Evolutionary conservation across 2,113 vertebrate species (phyloP), one percentile per base, ranked within the genome.

Genomic region (Tetrax tetrax): DNA sequence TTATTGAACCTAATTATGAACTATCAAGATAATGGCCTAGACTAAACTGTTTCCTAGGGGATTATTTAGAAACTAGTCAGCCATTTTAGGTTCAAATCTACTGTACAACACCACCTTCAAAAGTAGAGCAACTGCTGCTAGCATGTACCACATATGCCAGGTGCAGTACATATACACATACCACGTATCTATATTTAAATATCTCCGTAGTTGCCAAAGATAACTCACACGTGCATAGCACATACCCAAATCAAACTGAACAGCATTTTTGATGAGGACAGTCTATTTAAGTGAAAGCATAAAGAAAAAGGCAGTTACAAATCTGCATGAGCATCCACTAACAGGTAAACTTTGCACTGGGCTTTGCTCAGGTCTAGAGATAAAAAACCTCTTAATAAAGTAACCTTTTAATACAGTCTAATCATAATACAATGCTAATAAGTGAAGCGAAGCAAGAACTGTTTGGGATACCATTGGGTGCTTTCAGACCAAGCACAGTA

Each of bases 1-100:
- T 98, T 98, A 98, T 98, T 98, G 97, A 98, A 97, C 97, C 98
- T 98, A 98, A 98, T 98, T 98, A 98, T 98, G 97, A 98, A 98
- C 98, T 98, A 98, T 98, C 98, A 98, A 97, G 98, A 98, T 98
- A 98, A 98, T 98, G 97, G 98, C 97, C 97, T 97, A 92, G 96
- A 93, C 97, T 97, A 98, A 98, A 98, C 96, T 97, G 96, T 97
- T 98, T 98, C 98, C 98, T 98, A 89, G 74, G 98, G 97, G 97
- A 98, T 98, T 98, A 97, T 98, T 98, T 97, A 98, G 97, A 97
- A 98, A 97, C 95, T 90, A 95, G 96, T 95, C 95, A 97, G 95
- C 95, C 97, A 95, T 97, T 97, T 97, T 95, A 91, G 96, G 96
- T 97, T 97, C 96, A 97, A 92, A 97, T 93, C 90, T 97, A 94